Percentiles rank a stretch among this genome's conserved stretches.
phyloP scores from a whole-genome alignment of 1,140 invertebrate species.

The Aporrectodea caliginosa region DNA sequence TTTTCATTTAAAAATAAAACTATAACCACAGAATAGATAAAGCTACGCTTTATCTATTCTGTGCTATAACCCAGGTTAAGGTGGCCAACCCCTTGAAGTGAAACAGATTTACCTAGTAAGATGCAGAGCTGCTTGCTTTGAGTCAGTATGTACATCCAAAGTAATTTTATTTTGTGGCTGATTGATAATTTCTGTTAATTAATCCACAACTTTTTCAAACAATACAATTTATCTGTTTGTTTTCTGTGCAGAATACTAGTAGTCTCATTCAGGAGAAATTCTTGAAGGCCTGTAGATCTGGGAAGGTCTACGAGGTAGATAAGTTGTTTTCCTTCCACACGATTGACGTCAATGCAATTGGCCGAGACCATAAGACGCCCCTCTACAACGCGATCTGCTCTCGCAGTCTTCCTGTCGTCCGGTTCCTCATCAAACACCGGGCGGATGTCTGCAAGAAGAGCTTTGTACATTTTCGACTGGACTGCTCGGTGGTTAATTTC shows the following conservation, averaged over 20 bases:
- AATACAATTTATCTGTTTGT: too few relatives aligned
- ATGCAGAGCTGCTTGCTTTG: too few relatives aligned
- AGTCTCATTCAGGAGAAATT: not conserved
- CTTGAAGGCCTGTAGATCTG: not conserved
- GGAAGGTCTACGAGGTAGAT: not conserved
- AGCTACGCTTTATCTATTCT: too few relatives aligned
- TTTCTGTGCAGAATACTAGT: not conserved
- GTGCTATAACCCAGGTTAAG: too few relatives aligned
- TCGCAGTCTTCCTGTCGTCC: slow-evolving; percentile 1
- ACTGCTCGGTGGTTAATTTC: slow-evolving; percentile 16
- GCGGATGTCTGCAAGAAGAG: slow-evolving; percentile 25
- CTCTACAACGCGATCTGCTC: slow-evolving; percentile 15
- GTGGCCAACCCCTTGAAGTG: too few relatives aligned
- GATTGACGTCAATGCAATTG: not conserved
- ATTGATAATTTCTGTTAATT: too few relatives aligned
- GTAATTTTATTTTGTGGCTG: too few relatives aligned
- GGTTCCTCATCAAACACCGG: slow-evolving; percentile 25
- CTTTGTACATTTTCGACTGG: slow-evolving; percentile 23
- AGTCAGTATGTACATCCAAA: too few relatives aligned
- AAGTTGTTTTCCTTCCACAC: not conserved
- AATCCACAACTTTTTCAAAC: too few relatives aligned
- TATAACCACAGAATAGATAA: too few relatives aligned
- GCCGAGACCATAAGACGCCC: slow-evolving; percentile 16
- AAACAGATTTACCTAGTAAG: too few relatives aligned
- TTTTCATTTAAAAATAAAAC: too few relatives aligned